These are phyloP conservation scores for Gymnopithys bicolor DNA, from an alignment of 2,797 vertebrate species.

Conservation along the genomic window DNA sequence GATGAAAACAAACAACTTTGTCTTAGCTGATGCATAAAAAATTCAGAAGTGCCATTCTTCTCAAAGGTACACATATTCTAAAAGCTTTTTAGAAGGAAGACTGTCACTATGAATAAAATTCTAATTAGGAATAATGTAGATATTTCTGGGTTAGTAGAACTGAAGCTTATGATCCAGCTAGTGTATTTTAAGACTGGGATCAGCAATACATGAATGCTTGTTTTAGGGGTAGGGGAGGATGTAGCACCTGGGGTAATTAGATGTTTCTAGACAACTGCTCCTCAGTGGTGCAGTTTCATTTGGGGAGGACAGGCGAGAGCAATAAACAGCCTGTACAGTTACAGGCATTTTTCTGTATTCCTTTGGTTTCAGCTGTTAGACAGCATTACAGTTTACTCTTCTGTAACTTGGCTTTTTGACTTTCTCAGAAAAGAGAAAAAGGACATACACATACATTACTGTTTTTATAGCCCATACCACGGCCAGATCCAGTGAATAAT, in stretches of 20 bases:
- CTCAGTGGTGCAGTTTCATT: background rate
- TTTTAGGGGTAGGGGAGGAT: background rate
- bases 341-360: background rate
- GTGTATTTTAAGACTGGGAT: background rate
- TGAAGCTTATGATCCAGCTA: background rate
- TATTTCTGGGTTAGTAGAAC: background rate
- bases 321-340: background rate
- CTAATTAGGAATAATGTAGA: background rate
- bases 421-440: background rate
- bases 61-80: background rate
- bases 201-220: background rate
- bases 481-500: conserved; percentile 81
- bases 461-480: conserved; percentile 83
- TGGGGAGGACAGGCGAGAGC: rapidly evolving
- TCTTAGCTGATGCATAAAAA: background rate
- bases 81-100: background rate
- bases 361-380: background rate
- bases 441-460: background rate
- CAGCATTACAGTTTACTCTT: background rate
- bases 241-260: background rate
- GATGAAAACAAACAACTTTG: background rate
- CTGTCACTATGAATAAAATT: background rate
- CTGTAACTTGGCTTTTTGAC: background rate
- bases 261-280: background rate
- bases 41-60: background rate